Evolutionary conservation across 2,888 invertebrate species (phyloP).

Genomic region (Hydriomena furcata): DNA sequence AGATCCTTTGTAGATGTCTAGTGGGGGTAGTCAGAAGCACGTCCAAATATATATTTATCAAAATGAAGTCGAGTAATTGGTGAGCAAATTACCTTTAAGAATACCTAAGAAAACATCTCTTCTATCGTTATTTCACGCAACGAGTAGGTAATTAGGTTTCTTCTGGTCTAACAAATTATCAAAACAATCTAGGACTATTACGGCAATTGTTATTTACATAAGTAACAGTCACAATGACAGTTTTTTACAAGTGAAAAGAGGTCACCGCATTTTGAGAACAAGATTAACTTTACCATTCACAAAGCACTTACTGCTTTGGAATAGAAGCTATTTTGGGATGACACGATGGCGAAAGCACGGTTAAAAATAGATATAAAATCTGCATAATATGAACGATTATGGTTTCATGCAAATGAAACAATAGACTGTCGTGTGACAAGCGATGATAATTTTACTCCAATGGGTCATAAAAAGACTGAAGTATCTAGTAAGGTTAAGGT

Average conservation of each 20-base stretch:
- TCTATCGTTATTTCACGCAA: slow-evolving; percentile 5
- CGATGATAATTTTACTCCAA: slow-evolving; percentile 42
- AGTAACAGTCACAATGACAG: slow-evolving; percentile 8
- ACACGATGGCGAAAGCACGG: not conserved
- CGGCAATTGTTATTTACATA: slow-evolving; percentile 30
- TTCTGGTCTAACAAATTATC: slow-evolving; percentile 10
- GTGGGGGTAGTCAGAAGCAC: no score
- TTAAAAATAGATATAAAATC: slow-evolving; percentile 35
- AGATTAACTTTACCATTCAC: slow-evolving; percentile 7
- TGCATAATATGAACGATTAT: slow-evolving; percentile 59
- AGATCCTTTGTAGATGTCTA: no score
- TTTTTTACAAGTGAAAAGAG: slow-evolving; percentile 22
- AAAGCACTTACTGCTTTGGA: rapidly evolving
- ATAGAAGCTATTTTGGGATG: slow-evolving; percentile 18
- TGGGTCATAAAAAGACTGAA: slow-evolving; percentile 2
- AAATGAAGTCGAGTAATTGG: no score
- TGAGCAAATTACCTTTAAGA: no score
- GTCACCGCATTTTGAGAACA: slow-evolving; percentile 25
- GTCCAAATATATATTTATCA: no score
- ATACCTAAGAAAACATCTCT: not conserved
- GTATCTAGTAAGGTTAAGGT: slow-evolving; percentile 13
- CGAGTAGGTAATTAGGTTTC: slow-evolving; percentile 20
- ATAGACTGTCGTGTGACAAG: slow-evolving; percentile 62
- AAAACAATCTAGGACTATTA: slow-evolving; percentile 24
- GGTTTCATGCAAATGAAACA: slow-evolving; percentile 70